Evolutionary conservation across 2,797 vertebrate genomes (phyloP), one percentile per base, ranked within the genome.

Genomic region (Sparus aurata): DNA sequence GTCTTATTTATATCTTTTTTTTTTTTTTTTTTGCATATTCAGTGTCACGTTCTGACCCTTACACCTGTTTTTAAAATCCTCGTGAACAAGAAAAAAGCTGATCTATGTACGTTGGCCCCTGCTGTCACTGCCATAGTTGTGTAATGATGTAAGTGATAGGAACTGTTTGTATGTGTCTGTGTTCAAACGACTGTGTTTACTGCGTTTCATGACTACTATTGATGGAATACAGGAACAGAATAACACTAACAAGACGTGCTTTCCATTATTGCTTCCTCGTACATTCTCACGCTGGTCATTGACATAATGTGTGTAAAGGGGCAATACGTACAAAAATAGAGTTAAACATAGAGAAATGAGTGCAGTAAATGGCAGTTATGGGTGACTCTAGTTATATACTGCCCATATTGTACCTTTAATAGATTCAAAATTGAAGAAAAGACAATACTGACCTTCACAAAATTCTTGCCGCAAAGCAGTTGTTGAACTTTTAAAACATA

Each of bases 1-100:
- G 96, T 97, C 96, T 98, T 98, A 99, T 99, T 99, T 99, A 99
- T 94, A 95, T 77, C 81, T 92, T 92, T 45, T 45, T 45, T 43
- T 45, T 45, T 52, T 91, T 93, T 43, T 43, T 45, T 45, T 52
- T 91, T 93, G 93, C 95, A 93, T 95, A 93, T 90, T 94, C 93
- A 85, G 69, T 86, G 91, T 95, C 89, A 87, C 89, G 91, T 91
- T 83, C 75, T 64, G 85, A 86, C 82, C 88, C 75, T 58, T 55
- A 79, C 50, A 47, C 72, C 73, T 87, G 85, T 88, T 89, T 84
- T 80, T 82, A 88, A 88, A 34, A 87, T 60, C 75, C 79, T 74
- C 60, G 81, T 90, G 90, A 38, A 11, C 9, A 11, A 79, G 71
- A 66, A 75, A 77, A 82, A 89, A 86, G 76, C 79, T 89, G 89